These are phyloP conservation scores for Propithecus perrieri DNA, from an alignment of 2,797 vertebrate species.

Conservation along the genomic window DNA sequence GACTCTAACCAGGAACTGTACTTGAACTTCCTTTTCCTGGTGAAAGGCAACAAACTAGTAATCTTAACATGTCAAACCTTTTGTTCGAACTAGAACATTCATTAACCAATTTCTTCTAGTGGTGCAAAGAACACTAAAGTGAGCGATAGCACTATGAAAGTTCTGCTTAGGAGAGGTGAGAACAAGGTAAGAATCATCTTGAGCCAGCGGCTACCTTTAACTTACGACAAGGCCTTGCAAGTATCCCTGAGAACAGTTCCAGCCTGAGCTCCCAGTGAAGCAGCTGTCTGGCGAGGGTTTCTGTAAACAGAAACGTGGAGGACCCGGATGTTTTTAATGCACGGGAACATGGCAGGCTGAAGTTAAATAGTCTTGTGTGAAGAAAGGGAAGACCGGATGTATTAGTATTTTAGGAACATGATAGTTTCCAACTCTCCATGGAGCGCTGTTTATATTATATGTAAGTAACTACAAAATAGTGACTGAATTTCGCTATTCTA, in stretches of 20 bases:
- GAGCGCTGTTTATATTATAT: not conserved
- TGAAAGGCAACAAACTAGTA: not conserved
- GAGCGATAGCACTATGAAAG: not conserved
- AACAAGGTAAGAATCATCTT: not conserved
- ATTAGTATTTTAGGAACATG: not conserved
- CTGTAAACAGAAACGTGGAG: not conserved
- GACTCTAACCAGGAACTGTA: not conserved
- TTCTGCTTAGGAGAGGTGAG: not conserved
- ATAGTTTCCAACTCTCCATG: not conserved
- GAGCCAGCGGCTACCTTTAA: not conserved
- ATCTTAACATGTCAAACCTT: not conserved
- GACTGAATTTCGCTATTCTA: not conserved
- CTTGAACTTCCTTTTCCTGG: not conserved
- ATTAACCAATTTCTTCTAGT: not conserved
- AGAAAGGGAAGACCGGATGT: not conserved
- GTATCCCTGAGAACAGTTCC: constrained; percentile 54
- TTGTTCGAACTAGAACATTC: not conserved
- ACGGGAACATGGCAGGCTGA: not conserved
- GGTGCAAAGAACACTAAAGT: not conserved
- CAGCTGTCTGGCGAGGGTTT: not conserved
- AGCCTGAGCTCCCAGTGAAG: constrained; percentile 4
- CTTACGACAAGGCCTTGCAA: not conserved
- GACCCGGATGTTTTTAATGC: not conserved
- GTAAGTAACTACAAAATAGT: not conserved
- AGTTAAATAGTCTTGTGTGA: not conserved